phyloP scores from a whole-genome alignment of 2,797 vertebrate species.

The Sternotherus odoratus region DNA sequence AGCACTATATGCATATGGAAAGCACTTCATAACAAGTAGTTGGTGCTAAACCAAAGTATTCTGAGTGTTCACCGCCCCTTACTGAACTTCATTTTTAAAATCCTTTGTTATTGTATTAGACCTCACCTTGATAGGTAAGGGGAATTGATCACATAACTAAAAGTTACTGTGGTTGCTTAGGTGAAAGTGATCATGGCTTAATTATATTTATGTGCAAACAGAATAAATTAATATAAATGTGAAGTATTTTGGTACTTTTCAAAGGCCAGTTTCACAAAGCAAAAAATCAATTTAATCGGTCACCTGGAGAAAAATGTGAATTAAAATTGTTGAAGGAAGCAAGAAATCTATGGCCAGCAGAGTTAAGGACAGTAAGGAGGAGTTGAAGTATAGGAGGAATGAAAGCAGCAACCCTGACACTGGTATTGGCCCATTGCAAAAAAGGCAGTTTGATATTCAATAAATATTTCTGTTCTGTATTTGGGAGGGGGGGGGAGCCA shows the following conservation, averaged over 20 bases:
- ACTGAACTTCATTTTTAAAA: neutral
- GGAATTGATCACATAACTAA: neutral
- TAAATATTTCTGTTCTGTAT: neutral
- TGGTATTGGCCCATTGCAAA: neutral
- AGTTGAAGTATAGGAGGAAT: neutral
- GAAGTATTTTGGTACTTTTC: constrained; percentile 2
- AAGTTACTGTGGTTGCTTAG: neutral
- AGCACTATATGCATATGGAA: neutral
- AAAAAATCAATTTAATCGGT: constrained; percentile 31
- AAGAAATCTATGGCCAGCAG: neutral
- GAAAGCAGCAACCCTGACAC: neutral
- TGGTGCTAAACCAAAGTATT: neutral
- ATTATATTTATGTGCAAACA: neutral
- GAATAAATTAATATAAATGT: neutral
- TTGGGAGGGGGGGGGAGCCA: neutral
- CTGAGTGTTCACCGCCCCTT: neutral
- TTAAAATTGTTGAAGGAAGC: neutral
- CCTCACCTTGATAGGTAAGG: neutral
- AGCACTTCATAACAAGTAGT: neutral
- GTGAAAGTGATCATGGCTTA: neutral
- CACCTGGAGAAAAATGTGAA: constrained; percentile 19
- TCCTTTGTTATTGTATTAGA: neutral
- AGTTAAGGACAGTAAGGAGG: neutral
- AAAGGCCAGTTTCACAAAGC: constrained; percentile 22
- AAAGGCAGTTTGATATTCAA: neutral